A percentile compares a stretch with the other conserved stretches of the same genome.
Conservation (phyloP, 1,140 invertebrate genomes). For the Pogonognathellus flavescens region DNA sequence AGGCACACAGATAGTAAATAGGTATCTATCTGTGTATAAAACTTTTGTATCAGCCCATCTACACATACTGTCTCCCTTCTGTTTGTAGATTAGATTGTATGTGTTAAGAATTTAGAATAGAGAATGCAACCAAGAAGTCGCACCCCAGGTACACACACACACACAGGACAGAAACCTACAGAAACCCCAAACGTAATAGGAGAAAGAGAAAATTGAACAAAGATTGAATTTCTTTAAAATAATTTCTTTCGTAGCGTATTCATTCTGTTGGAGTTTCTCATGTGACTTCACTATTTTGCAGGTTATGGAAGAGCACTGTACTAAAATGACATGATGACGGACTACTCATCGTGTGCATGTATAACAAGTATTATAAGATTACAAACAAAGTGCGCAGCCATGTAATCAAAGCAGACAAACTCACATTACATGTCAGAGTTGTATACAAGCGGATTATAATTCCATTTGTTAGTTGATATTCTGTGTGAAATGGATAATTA, state of each 20-base stretch:
- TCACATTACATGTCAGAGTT: too few relatives aligned
- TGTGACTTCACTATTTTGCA: background rate
- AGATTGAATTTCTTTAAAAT: slow-evolving; percentile 39
- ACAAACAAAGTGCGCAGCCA: background rate
- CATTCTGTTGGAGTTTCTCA: background rate
- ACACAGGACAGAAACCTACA: background rate
- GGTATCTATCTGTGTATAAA: too few relatives aligned
- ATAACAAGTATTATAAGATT: background rate
- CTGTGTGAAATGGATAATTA: slow-evolving; percentile 9
- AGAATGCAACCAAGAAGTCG: background rate
- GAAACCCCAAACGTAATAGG: background rate
- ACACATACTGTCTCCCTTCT: too few relatives aligned
- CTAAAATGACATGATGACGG: background rate
- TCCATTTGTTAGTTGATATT: background rate
- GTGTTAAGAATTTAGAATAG: too few relatives aligned
- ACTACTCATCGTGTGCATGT: background rate
- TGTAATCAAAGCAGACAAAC: too few relatives aligned
- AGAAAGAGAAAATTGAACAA: slow-evolving; percentile 5
- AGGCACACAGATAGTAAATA: too few relatives aligned
- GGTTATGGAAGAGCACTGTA: background rate
- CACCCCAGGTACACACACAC: background rate
- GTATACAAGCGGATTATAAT: too few relatives aligned
- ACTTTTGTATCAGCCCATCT: too few relatives aligned
- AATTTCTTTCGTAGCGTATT: background rate
- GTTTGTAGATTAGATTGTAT: too few relatives aligned